Percentiles rank a stretch among this genome's conserved stretches.
Evolutionary conservation across 2,113 vertebrate species (phyloP).

Genomic region (Colistium nudipinnis): DNA sequence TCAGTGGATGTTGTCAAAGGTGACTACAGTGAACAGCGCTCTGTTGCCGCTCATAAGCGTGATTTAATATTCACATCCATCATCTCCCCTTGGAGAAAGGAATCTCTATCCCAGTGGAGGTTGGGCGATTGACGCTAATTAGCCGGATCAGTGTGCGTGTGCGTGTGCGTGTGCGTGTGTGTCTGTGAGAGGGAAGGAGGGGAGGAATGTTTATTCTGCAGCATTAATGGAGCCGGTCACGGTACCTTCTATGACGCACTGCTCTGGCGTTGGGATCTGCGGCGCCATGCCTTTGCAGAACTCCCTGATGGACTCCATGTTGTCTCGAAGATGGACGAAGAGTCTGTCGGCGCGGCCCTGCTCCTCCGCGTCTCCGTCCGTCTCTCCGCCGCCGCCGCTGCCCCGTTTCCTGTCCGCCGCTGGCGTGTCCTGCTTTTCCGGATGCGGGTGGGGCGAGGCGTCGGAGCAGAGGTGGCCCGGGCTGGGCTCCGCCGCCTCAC

Average conservation of each 20-base stretch:
- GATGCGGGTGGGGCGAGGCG: slow-evolving; percentile 68
- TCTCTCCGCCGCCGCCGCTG: slow-evolving; percentile 42
- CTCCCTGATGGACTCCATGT: slow-evolving; percentile 85
- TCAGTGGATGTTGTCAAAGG: neutral
- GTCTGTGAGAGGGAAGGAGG: neutral
- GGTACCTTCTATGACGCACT: slow-evolving; percentile 93
- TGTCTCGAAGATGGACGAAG: slow-evolving; percentile 88
- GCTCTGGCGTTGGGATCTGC: slow-evolving; percentile 89
- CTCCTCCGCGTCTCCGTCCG: slow-evolving; percentile 46
- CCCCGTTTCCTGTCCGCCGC: slow-evolving; percentile 35
- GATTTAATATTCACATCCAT: slow-evolving; percentile 8
- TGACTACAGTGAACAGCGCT: no score
- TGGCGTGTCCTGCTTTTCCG: slow-evolving; percentile 34
- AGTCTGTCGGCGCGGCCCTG: slow-evolving; percentile 83
- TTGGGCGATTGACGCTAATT: slow-evolving; percentile 17
- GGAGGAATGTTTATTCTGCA: slow-evolving; percentile 11
- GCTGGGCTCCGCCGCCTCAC: slow-evolving; percentile 68
- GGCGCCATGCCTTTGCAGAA: slow-evolving; percentile 85
- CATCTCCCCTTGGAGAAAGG: slow-evolving; percentile 4
- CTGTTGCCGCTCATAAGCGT: neutral
- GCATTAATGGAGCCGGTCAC: slow-evolving; percentile 36
- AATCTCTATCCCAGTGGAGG: neutral
- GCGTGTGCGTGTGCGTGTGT: neutral
- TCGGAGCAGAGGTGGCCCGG: slow-evolving; percentile 77
- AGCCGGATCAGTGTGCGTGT: slow-evolving; percentile 10